Evolutionary conservation across 2,113 vertebrate genomes (phyloP).

Genomic region (Peromyscus californicus): DNA sequence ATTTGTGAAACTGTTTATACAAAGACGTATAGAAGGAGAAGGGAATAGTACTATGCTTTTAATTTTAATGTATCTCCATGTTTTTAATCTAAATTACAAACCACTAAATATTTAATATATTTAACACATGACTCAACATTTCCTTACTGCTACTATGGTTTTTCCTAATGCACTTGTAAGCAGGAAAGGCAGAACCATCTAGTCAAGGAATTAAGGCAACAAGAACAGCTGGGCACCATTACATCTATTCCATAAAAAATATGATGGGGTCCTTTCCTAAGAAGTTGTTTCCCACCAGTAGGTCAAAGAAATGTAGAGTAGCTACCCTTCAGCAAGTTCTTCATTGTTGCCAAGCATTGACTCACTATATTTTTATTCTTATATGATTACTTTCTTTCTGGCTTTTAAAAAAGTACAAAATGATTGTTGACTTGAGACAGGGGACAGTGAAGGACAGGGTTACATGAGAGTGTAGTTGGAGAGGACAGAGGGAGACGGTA

Average conservation of each 20-base stretch:
- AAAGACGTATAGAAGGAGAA: not conserved
- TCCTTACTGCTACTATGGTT: not conserved
- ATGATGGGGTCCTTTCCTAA: not conserved
- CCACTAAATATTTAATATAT: not conserved
- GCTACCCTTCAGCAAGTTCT: not conserved
- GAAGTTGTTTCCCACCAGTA: not conserved
- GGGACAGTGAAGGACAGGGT: not conserved
- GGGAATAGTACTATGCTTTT: not conserved
- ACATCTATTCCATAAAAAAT: not conserved
- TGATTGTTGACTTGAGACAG: not conserved
- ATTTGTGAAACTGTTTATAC: not conserved
- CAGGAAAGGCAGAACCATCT: not conserved
- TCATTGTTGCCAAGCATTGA: too few species aligned
- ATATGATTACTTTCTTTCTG: too few species aligned
- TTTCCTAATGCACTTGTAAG: not conserved
- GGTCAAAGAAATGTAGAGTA: not conserved
- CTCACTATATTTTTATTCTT: not conserved
- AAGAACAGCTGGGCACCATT: not conserved
- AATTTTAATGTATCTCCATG: not conserved
- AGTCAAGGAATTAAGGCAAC: not conserved
- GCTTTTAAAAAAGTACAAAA: not conserved
- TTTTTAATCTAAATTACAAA: not conserved
- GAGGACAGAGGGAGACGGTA: not conserved
- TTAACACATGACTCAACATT: not conserved
- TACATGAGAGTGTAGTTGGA: not conserved